Percentiles rank a stretch among this genome's conserved stretches.
phyloP scores from a whole-genome alignment of 2,888 invertebrate species.

The Saturnia japonica region DNA sequence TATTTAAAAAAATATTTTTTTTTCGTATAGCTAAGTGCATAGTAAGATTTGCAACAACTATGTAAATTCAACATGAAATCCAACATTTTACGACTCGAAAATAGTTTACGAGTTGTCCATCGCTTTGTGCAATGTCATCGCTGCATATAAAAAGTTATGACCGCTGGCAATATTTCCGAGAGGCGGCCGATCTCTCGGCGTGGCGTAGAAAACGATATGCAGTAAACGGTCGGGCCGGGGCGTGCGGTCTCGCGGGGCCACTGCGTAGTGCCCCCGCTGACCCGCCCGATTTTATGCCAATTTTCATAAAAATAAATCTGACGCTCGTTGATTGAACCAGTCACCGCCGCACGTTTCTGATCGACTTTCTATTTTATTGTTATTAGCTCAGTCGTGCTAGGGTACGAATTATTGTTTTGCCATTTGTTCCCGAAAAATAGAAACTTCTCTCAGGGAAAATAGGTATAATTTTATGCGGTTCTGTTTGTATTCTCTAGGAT shows the following conservation, averaged over 20 bases:
- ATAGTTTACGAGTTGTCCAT: slow-evolving; percentile 28
- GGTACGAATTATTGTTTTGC: slow-evolving; percentile 81
- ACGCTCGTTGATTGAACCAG: slow-evolving; percentile 80
- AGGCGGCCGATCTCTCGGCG: slow-evolving; percentile 54
- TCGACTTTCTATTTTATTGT: slow-evolving; percentile 81
- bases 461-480: not conserved
- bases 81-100: not conserved
- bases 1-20: too few relatives aligned
- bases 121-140: slow-evolving; percentile 81
- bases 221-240: slow-evolving; percentile 74
- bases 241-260: slow-evolving; percentile 78
- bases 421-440: slow-evolving; percentile 74
- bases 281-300: slow-evolving; percentile 81
- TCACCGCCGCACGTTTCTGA: slow-evolving; percentile 71
- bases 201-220: slow-evolving; percentile 78
- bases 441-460: slow-evolving; percentile 40
- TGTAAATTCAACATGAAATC: not conserved
- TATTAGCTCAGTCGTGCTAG: slow-evolving; percentile 76
- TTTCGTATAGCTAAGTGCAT: not conserved
- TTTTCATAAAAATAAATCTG: slow-evolving; percentile 83
- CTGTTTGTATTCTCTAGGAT: not conserved
- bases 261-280: slow-evolving; percentile 67
- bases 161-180: slow-evolving; percentile 78
- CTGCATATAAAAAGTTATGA: slow-evolving; percentile 82
- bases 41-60: not conserved